A percentile compares a stretch with the other conserved stretches of the same genome.
phyloP scores from a whole-genome alignment of 2,113 vertebrate species.

The Urocynchramus pylzowi region DNA sequence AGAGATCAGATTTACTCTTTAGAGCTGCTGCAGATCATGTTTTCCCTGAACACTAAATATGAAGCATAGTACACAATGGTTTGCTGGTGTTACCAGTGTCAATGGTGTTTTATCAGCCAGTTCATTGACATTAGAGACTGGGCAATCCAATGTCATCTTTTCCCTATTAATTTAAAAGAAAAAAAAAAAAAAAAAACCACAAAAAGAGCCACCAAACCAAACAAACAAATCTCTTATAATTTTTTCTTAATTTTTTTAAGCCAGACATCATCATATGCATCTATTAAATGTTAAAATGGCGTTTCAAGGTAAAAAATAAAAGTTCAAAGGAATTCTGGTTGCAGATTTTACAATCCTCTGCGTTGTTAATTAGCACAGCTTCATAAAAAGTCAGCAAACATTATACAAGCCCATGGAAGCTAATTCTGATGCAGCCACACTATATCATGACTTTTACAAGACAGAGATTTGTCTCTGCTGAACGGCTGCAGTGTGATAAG shows the following conservation, averaged over 20 bases:
- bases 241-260: not conserved
- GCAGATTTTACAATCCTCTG: not conserved
- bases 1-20: constrained; percentile 6
- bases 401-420: not conserved
- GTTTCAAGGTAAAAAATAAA: not conserved
- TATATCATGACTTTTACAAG: not conserved
- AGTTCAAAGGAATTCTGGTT: not conserved
- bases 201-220: not conserved
- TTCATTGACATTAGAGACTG: not conserved
- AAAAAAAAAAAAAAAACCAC: no score
- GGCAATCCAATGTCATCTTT: not conserved
- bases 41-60: constrained; percentile 4
- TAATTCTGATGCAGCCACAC: not conserved
- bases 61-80: not conserved
- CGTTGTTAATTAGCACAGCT: not conserved
- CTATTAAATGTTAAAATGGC: not conserved
- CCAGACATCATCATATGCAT: not conserved
- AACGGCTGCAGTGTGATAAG: not conserved
- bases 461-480: not conserved
- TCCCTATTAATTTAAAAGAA: not conserved
- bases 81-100: not conserved
- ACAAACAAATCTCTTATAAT: not conserved
- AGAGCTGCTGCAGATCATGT: not conserved
- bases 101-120: not conserved
- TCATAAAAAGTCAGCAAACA: not conserved